Evolutionary conservation across 2,113 vertebrate species (phyloP), one percentile per base, ranked within the genome.

Genomic region (Excalfactoria chinensis): DNA sequence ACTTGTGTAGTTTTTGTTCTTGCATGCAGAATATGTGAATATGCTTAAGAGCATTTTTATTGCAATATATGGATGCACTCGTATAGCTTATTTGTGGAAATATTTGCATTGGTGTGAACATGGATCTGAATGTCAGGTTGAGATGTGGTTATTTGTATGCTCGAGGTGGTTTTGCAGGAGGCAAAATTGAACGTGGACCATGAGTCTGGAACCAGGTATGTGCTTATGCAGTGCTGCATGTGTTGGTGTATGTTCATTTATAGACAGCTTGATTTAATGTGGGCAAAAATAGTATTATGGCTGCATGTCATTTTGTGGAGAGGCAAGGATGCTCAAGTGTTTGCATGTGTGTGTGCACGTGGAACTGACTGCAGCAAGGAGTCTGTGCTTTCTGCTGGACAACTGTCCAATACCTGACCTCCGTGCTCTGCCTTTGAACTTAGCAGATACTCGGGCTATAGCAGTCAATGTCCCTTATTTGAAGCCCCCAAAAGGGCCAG

Each of bases 161-260:
- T 77, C 79, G 88, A 89, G 80, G 94, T 75, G 84, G 44, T 49
- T 89, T 44, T 91, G 89, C 53, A 66, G 86, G 21, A 78, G 32
- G 62, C 21, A 41, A 12, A 53, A 2, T 48, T 35, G 81, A 68
- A 67, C 46, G 53, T 9, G 75, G 62, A 44, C 13, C 32, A 49
- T 3, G 84, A 77, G 53, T 70, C 89, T 68, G 69, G 76, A 25
- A 21, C 41, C 58, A 62, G 67, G 35, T 21, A 7, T 1, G 49
- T 72, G 89, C 19, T 41, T 11, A 5, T 3, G 18, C 43, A 71
- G 35, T 9, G 48, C 69, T 51, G 7, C 7, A 28, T 37, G 44
- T 30, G 23, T 13, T 43, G 43, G 14, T 12, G 30, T 17, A 2
- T 13, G 44, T 8, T 75, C 80, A 13, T 35, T 46, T 41, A 40